Evolutionary conservation across 2,113 vertebrate genomes (phyloP), one percentile per base, ranked within the genome.

Genomic region (Sinocyclocheilus grahami): DNA sequence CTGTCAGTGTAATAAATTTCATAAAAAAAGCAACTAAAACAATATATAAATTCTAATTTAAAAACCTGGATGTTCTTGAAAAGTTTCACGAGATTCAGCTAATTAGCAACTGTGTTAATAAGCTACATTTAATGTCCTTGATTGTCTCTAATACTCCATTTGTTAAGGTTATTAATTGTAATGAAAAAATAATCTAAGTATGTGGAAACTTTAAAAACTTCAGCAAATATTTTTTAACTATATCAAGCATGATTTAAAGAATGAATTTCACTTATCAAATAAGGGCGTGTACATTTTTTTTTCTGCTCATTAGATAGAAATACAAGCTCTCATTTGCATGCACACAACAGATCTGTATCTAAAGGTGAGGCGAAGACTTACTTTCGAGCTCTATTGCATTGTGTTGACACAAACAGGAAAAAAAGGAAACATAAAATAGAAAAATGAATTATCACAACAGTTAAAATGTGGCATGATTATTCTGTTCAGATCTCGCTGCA

Each of bases 361-460:
- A 92, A 89, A 84, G 91, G 96, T 94, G 93, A 94, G 95, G 96
- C 95, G 94, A 95, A 96, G 90, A 99, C 98, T 99, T 99, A 99
- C 98, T 99, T 99, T 95, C 98, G 98, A 96, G 98, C 98, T 99
- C 98, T 99, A 99, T 97, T 96, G 97, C 96, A 98, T 98, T 96
- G 97, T 96, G 97, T 96, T 89, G 97, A 97, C 96, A 98, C 95
- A 97, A 97, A 97, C 91, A 93, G 94, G 94, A 93, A 97, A 97
- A 93, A 95, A 94, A 93, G 92, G 92, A 93, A 95, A 95, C 92
- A 95, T 93, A 93, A 95, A 94, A 95, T 93, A 95, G 93, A 95
- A 93, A 95, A 93, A 95, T 95, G 93, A 95, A 93, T 95, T 92
- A 95, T 93, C 92, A 92, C 91, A 93, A 93, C 92, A 94, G 90